phyloP scores from a whole-genome alignment of 2,888 invertebrate species.

The Ochropleura leucogaster region DNA sequence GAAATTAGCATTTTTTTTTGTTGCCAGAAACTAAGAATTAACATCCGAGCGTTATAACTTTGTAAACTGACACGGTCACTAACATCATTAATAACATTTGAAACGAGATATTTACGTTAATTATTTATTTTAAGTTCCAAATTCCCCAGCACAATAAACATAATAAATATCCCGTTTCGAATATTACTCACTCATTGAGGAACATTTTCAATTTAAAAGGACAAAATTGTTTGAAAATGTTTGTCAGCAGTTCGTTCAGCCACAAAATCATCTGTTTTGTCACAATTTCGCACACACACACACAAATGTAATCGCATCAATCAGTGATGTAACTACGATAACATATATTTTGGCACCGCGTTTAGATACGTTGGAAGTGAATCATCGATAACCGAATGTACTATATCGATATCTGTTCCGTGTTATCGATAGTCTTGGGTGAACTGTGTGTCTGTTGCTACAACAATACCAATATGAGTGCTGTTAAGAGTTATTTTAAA shows the following conservation, averaged over 20 bases:
- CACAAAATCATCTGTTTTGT: neutral
- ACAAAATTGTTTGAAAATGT: neutral
- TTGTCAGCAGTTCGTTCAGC: constrained; percentile 13
- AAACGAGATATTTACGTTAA: too few species aligned
- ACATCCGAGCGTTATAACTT: too few species aligned
- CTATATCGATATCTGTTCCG: constrained; percentile 65
- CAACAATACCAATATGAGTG: constrained; percentile 77
- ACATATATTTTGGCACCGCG: constrained; percentile 71
- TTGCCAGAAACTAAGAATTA: too few species aligned
- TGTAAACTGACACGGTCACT: too few species aligned
- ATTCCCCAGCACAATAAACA: too few species aligned
- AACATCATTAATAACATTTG: too few species aligned
- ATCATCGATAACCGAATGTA: constrained; percentile 61
- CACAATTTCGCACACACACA: constrained; percentile 17
- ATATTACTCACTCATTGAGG: too few species aligned
- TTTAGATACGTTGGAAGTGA: constrained; percentile 68
- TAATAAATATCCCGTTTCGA: too few species aligned
- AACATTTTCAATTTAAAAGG: too few species aligned
- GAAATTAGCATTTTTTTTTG: too few species aligned
- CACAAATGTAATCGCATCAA: constrained; percentile 29
- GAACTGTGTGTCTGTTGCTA: constrained; percentile 60
- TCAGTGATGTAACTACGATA: constrained; percentile 44
- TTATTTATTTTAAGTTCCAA: too few species aligned
- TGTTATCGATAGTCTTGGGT: constrained; percentile 66
- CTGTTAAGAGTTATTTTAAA: constrained; percentile 80